Base-by-base conservation (phyloP, 1,140 invertebrate species). In the Pygmarrhopalites habei region DNA sequence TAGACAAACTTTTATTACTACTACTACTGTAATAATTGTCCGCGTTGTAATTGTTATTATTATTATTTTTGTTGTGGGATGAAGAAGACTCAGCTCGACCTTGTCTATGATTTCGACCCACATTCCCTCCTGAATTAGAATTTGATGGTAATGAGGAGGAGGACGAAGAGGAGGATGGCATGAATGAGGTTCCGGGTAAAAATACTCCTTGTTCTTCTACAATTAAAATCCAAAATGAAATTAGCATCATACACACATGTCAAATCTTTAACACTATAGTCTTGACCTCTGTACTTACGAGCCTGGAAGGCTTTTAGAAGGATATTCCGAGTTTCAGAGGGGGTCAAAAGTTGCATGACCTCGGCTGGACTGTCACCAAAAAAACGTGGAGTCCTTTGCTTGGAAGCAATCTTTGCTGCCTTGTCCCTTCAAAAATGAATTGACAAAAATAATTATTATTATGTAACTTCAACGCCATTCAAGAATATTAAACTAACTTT, bases 301-400 rank as follows among this genome's bases (percentile, higher is more conserved):
- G 53, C 65, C 47, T 58, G 41, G 23, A 62, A 62, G 1, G 53
- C 28, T n/a, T 57, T 65, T n/a, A 71, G 26, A 0, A 71, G 58
- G 4, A 69, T 64, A 47, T 65, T 56, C n/a, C 67, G 39, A 2
- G 67, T 69, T 43, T 67, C 60, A 19, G 55, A 17, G 12, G 70
- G 70, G 25, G 63, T 58, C 17, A 69, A 35, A 14, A 69, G 35
- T 23, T 58, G 47, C 32, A 29, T 7, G 19, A 5, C 7, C 7
- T 47, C 17, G 7, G 19, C 35, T 28, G 25, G 49, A n/a, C 7
- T 57, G 30, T 25, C 62, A 29, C 28, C 30, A 25, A 60, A 52
- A 2, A 47, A 7, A 10, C 57, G 55, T 19, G 62, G 58, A 21
- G 17, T 58, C 21, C 64, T 4, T 44, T 61, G 64, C 51, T 62